Evolutionary conservation across 1,140 invertebrate genomes (phyloP), one percentile per base, ranked within the genome.

Genomic region (Zaprionus vittiger): DNA sequence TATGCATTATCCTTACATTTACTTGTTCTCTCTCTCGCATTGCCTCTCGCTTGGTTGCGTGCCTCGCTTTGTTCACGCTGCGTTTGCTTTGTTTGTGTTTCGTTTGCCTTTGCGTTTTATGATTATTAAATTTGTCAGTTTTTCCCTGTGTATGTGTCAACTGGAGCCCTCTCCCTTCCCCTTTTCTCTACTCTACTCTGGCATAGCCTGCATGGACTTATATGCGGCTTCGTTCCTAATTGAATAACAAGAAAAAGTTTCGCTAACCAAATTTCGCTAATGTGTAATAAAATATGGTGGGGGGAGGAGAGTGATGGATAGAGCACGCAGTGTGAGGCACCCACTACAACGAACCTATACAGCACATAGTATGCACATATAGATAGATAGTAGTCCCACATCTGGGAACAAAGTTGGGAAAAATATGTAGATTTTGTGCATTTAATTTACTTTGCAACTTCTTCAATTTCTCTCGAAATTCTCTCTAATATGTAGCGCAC

Each of bases 81-180:
- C 75, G 55, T 79, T 83, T 47, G 47, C 59, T 72, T 68, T 72
- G 59, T 64, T 84, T 72, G 71, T 65, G 28, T 70, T 67, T 65
- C 63, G 54, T 78, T 41, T 78, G 61, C 52, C 67, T 60, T 56
- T 65, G 47, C 61, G 65, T 79, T 84, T 85, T 79, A 81, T 85
- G 75, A 80, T 84, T 84, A 84, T 84, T 84, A 81, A 80, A 84
- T 59, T 80, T 65, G 67, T 74, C 59, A 69, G 66, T 34, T 60
- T 60, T 60, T 17, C 6, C 31, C 12, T 26, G 26, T 62, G 61
- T 52, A 41, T 12, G 34, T 31, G 47, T 52, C 47, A 52, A 52
- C 47, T 24, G 47, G 47, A 17, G n/a, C 41, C n/a, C 41, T 3
- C 41, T 1, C 6, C n/a, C n/a, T 1, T 5, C 6, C 15, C 2